phyloP scores from a whole-genome alignment of 2,797 vertebrate genomes.

The Oreochromis mossambicus region DNA sequence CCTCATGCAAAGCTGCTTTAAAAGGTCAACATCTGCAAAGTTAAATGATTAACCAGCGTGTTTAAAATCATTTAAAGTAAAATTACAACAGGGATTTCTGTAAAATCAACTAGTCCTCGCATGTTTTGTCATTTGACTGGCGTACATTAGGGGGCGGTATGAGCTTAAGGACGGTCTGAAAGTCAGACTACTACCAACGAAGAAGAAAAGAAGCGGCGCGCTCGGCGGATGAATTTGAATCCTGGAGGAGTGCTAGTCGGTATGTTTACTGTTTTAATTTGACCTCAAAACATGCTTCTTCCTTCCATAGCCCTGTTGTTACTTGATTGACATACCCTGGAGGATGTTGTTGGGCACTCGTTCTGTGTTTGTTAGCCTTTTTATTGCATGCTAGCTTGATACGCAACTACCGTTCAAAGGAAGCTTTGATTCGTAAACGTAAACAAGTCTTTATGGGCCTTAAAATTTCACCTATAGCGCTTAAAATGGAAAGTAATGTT shows the following conservation, averaged over 20 bases:
- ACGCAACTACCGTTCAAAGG: not conserved
- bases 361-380: not conserved
- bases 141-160: not conserved
- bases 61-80: not conserved
- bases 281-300: fast-evolving
- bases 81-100: not conserved
- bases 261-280: not conserved
- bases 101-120: not conserved
- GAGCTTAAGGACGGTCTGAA: fast-evolving
- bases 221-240: conserved; percentile 28
- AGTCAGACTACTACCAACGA: not conserved
- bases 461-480: not conserved
- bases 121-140: not conserved
- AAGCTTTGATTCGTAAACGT: not conserved
- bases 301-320: not conserved
- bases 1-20: not conserved
- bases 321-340: fast-evolving
- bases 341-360: too few relatives aligned
- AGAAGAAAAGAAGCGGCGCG: conserved; percentile 32
- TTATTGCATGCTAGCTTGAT: not conserved
- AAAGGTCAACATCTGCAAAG: not conserved
- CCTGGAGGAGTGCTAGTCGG: not conserved
- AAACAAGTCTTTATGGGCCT: not conserved
- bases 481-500: not conserved
- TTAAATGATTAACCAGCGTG: not conserved